Conservation (phyloP, 2,797 vertebrate genomes). For the Forpus xanthops region DNA sequence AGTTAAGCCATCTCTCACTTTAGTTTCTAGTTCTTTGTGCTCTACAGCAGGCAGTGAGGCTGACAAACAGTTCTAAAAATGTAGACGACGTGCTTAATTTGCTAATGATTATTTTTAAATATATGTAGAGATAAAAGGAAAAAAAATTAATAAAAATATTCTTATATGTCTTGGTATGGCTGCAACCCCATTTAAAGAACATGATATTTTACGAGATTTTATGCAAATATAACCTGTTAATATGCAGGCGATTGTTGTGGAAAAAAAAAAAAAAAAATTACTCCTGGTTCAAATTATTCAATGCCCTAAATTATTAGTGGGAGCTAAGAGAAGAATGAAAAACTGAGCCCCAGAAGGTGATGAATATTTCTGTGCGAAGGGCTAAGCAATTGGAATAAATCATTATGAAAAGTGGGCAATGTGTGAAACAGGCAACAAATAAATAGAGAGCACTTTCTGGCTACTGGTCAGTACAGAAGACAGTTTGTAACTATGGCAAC, state of each 20-base stretch:
- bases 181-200: not conserved
- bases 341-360: conserved; percentile 1
- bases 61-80: not conserved
- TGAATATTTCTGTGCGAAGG: conserved; percentile 34
- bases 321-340: not conserved
- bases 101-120: not conserved
- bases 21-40: not conserved
- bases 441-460: conserved; percentile 46
- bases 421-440: conserved; percentile 41
- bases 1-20: not conserved
- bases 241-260: not conserved
- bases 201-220: not conserved
- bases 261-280: not conserved
- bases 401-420: not conserved
- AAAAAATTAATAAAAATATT: not conserved
- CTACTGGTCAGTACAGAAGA: conserved; percentile 41
- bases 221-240: not conserved
- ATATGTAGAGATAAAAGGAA: rapidly evolving
- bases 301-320: not conserved
- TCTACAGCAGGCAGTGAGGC: not conserved
- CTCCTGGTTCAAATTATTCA: not conserved
- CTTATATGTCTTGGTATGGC: not conserved
- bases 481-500: conserved; percentile 73
- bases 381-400: conserved; percentile 44
- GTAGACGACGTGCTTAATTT: not conserved